A percentile compares a stretch with the other conserved stretches of the same genome.
These are phyloP conservation scores for Zaprionus lineosus DNA, from an alignment of 2,888 invertebrate genomes.

Conservation along the genomic window DNA sequence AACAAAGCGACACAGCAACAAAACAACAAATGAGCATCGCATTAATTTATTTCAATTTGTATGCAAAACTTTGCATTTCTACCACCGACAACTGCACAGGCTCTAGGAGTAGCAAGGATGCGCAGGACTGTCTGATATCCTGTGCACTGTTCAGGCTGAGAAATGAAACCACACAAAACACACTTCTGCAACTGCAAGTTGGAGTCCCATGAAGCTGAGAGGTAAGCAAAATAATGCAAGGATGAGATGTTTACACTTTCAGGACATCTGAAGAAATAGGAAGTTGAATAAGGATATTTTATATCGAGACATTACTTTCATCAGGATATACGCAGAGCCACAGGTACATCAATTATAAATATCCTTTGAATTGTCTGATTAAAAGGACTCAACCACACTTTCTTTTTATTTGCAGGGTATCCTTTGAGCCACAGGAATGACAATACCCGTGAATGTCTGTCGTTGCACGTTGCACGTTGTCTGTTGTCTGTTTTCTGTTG, in stretches of 20 bases:
- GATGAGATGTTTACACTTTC: neutral
- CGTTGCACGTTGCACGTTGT: too few species aligned
- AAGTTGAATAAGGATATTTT: too few species aligned
- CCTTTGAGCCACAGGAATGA: slow-evolving; percentile 16
- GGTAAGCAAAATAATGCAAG: neutral
- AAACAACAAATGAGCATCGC: slow-evolving; percentile 37
- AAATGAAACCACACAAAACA: neutral
- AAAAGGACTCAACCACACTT: neutral
- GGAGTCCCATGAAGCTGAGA: too few species aligned
- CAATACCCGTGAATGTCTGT: slow-evolving; percentile 37
- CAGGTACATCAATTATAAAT: too few species aligned
- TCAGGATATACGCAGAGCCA: too few species aligned
- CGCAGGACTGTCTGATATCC: neutral
- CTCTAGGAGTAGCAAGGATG: neutral
- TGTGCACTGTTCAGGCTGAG: neutral
- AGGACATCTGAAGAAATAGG: too few species aligned
- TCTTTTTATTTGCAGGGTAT: neutral
- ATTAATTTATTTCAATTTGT: slow-evolving; percentile 64
- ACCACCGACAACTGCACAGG: slow-evolving; percentile 30
- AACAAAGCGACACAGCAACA: slow-evolving; percentile 3
- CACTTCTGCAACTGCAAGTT: too few species aligned
- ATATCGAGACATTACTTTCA: too few species aligned
- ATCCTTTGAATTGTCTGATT: neutral
- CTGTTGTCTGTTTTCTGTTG: slow-evolving; percentile 3
- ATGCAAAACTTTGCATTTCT: slow-evolving; percentile 54